These are phyloP conservation scores for Scrobipalpa costella DNA, from an alignment of 2,888 invertebrate species.

Conservation along the genomic window DNA sequence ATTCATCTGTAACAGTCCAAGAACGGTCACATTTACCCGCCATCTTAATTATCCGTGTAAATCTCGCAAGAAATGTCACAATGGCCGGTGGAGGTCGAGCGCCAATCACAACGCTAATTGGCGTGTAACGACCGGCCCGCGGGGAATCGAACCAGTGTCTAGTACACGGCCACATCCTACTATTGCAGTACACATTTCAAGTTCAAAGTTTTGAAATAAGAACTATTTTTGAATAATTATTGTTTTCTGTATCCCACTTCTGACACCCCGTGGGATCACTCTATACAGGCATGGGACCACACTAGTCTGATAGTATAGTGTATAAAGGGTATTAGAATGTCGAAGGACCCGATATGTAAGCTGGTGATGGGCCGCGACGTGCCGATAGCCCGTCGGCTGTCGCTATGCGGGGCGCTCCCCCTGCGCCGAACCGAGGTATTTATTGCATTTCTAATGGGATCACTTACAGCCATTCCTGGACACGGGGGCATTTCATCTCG, in stretches of 20 bases:
- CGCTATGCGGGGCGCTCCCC: conserved; percentile 54
- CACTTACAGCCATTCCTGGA: conserved; percentile 22
- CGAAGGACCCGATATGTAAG: conserved; percentile 32
- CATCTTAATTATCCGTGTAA: conserved; percentile 24
- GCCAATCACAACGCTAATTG: conserved; percentile 63
- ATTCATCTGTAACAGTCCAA: too few species aligned
- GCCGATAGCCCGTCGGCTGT: conserved; percentile 56
- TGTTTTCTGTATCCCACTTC: conserved; percentile 28
- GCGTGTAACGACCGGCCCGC: conserved; percentile 51
- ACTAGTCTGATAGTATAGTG: background rate
- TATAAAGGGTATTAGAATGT: background rate
- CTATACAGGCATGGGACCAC: background rate
- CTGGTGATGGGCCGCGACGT: conserved; percentile 47
- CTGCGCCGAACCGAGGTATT: conserved; percentile 57
- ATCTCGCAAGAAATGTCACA: conserved; percentile 33
- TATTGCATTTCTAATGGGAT: conserved; percentile 32
- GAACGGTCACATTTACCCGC: background rate
- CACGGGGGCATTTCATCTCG: conserved; percentile 15
- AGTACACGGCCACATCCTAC: conserved; percentile 5
- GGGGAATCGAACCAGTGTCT: conserved; percentile 25
- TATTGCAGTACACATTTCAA: conserved; percentile 11
- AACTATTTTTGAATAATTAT: background rate
- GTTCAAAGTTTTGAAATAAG: background rate
- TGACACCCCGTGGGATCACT: background rate
- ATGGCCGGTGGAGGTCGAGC: conserved; percentile 53